Evolutionary conservation across 2,888 invertebrate genomes (phyloP), one percentile per base, ranked within the genome.

Genomic region (Athalia rosae): DNA sequence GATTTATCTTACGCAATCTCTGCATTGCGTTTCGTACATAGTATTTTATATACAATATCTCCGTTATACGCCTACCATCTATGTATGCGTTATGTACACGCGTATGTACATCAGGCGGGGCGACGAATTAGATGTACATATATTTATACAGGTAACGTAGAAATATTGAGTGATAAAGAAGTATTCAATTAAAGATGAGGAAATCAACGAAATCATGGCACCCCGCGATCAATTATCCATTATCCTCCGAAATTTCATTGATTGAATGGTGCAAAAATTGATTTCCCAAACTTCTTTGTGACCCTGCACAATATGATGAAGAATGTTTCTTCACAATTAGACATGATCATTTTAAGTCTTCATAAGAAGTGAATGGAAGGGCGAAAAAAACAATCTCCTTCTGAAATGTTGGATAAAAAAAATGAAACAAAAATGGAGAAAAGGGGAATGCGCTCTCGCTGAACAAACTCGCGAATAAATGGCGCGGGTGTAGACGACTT

Each of bases 1-100:
- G 66, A 66, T 66, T 50, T 28, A 66, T 50, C 66, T 50, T 28
- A 50, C 28, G 50, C 11, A 66, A 50, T 66, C 47, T 66, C 50
- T 66, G 48, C 15, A 50, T 28, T 15, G 28, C 50, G 50, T 66
- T 66, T 8, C 9, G 15, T n/a, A 66, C 28, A 50, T 4, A 63
- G 47, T 63, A 28, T 28, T 28, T 28, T 28, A 28, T 28, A 28
- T 28, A 28, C 28, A 28, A 28, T 28, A 28, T 28, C 28, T 28
- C 28, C 28, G 28, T 28, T 28, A 2, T 28, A 28, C 2, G 28
- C 28, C 28, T 28, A 28, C 28, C 28, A 28, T 28, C 28, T 2
- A 2, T 28, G 28, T 28, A 28, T 28, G 28, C 28, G 28, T 28
- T 28, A 28, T n/a, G n/a, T n/a, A n/a, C n/a, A n/a, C n/a, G n/a